Conservation (phyloP, 2,888 invertebrate species). For the Andrena haemorrhoa region DNA sequence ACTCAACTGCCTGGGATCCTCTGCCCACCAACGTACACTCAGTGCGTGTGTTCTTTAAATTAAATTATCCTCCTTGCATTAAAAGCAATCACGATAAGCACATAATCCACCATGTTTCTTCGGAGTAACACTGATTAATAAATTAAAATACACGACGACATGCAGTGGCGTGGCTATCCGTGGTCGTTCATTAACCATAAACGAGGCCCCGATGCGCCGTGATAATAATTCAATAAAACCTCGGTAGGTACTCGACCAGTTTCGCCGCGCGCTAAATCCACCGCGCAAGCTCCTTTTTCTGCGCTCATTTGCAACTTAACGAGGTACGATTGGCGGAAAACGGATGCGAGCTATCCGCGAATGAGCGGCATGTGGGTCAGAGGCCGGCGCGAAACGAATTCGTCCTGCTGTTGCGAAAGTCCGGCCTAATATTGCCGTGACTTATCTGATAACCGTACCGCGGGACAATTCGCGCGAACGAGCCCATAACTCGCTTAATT, state of each 20-base stretch:
- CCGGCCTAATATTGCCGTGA: slow-evolving; percentile 26
- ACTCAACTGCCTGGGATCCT: too few relatives aligned
- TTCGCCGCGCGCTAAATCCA: slow-evolving; percentile 45
- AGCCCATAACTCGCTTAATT: slow-evolving; percentile 48
- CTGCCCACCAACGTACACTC: too few relatives aligned
- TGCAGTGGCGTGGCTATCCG: background rate
- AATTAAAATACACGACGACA: slow-evolving; percentile 22
- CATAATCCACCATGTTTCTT: slow-evolving; percentile 15
- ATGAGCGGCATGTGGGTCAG: slow-evolving; percentile 51
- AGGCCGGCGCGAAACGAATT: slow-evolving; percentile 46
- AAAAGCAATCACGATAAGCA: background rate
- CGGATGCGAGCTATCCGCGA: slow-evolving; percentile 50
- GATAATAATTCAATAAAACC: slow-evolving; percentile 34
- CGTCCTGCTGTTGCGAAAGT: slow-evolving; percentile 56
- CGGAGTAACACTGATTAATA: slow-evolving; percentile 40
- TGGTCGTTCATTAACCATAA: slow-evolving; percentile 26
- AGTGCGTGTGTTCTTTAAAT: too few relatives aligned
- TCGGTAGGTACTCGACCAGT: slow-evolving; percentile 3
- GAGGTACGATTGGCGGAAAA: slow-evolving; percentile 62
- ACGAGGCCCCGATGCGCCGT: background rate
- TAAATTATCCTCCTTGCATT: background rate
- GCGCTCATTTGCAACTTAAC: slow-evolving; percentile 64
- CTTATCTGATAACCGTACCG: slow-evolving; percentile 29
- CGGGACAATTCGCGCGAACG: slow-evolving; percentile 27
- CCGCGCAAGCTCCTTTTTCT: slow-evolving; percentile 40